A percentile compares a stretch with the other conserved stretches of the same genome.
Evolutionary conservation across 1,140 invertebrate species (phyloP).

Genomic region (Leucophenga varia): DNA sequence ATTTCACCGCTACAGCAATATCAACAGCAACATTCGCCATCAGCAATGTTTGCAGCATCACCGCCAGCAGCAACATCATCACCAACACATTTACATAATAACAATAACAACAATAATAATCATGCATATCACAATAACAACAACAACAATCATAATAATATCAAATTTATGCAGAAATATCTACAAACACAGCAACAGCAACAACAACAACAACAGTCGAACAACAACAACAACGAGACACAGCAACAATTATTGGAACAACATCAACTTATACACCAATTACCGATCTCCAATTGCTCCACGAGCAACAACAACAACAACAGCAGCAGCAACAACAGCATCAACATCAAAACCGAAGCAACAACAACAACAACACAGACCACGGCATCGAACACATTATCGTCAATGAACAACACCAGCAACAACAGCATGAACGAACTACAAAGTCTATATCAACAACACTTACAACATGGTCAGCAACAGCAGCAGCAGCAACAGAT

Average conservation of each 20-base stretch:
- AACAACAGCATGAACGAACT: too few relatives aligned
- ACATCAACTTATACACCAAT: conserved; percentile 10
- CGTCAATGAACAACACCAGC: conserved; percentile 21
- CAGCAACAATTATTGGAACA: background rate
- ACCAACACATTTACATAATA: conserved; percentile 5
- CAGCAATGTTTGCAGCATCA: conserved; percentile 4
- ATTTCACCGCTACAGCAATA: conserved; percentile 3
- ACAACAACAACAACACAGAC: too few relatives aligned
- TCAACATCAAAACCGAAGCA: conserved; percentile 18
- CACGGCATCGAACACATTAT: too few relatives aligned
- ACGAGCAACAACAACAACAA: conserved; percentile 22
- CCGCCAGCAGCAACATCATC: conserved; percentile 26
- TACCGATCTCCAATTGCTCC: conserved; percentile 31
- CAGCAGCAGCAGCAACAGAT: too few relatives aligned
- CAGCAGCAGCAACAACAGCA: conserved; percentile 27
- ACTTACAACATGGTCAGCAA: too few relatives aligned
- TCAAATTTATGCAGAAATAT: conserved; percentile 51
- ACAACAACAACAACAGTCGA: conserved; percentile 18
- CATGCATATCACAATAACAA: conserved; percentile 46
- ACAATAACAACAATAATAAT: conserved; percentile 25
- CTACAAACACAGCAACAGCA: too few relatives aligned
- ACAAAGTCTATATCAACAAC: too few relatives aligned
- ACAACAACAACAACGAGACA: conserved; percentile 19
- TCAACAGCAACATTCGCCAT: conserved; percentile 10
- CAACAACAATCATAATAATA: conserved; percentile 39